These are phyloP conservation scores for Furcula furcula DNA, from an alignment of 2,888 invertebrate species.

Conservation along the genomic window DNA sequence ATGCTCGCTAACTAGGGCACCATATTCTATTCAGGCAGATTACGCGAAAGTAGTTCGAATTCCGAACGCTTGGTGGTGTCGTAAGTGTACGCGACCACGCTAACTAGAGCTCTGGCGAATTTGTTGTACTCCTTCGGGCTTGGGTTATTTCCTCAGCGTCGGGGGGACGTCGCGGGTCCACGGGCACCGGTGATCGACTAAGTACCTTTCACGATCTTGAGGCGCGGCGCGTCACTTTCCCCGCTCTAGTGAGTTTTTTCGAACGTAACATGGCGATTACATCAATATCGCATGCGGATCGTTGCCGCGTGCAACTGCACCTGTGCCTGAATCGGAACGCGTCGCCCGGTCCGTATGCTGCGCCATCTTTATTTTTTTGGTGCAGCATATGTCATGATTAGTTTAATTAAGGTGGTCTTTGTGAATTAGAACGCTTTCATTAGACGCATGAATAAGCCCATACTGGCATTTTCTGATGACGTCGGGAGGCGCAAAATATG, in stretches of 20 bases:
- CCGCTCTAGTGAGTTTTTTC: constrained; percentile 76
- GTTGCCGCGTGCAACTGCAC: constrained; percentile 63
- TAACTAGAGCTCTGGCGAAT: constrained; percentile 52
- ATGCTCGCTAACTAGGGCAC: constrained; percentile 54
- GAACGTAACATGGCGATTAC: constrained; percentile 75
- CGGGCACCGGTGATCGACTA: constrained; percentile 52
- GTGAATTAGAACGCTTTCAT: too few relatives aligned
- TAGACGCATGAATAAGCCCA: too few relatives aligned
- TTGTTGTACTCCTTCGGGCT: constrained; percentile 32
- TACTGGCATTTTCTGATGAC: too few relatives aligned
- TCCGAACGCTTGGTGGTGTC: constrained; percentile 67
- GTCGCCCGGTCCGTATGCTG: too few relatives aligned
- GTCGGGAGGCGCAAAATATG: too few relatives aligned
- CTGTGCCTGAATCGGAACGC: constrained; percentile 47
- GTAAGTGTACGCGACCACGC: constrained; percentile 63
- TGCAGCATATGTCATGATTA: too few relatives aligned
- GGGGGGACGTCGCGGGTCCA: constrained; percentile 51
- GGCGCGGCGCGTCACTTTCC: constrained; percentile 74
- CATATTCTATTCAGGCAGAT: constrained; percentile 67
- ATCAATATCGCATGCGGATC: constrained; percentile 74
- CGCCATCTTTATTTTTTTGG: too few relatives aligned
- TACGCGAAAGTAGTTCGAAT: constrained; percentile 80
- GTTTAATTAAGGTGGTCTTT: too few relatives aligned
- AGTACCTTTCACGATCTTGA: constrained; percentile 79
- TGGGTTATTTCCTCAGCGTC: constrained; percentile 19